Percentiles rank a stretch among this genome's conserved stretches.
Conservation (phyloP, 2,888 invertebrate genomes). For the Euplagia quadripunctaria region DNA sequence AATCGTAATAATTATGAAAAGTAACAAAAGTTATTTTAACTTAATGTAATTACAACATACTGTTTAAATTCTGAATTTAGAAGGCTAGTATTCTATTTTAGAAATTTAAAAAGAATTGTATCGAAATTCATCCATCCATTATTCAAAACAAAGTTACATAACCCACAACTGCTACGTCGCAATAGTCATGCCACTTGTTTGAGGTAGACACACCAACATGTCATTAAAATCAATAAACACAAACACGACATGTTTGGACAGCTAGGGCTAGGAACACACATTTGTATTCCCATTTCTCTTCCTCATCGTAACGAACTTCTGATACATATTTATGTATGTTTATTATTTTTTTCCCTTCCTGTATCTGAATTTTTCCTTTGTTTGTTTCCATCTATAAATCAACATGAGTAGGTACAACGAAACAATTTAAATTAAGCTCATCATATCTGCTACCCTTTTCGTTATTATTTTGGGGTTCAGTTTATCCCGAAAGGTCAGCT, state of each 20-base stretch:
- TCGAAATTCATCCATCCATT: no score
- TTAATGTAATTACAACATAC: not conserved
- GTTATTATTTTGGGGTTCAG: slow-evolving; percentile 6
- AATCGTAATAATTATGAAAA: not conserved
- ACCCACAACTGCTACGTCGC: no score
- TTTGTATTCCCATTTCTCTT: not conserved
- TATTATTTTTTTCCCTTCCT: not conserved
- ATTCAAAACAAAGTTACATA: no score
- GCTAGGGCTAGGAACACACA: not conserved
- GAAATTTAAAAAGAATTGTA: no score
- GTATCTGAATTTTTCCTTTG: not conserved
- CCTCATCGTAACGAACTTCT: not conserved
- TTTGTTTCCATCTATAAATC: not conserved
- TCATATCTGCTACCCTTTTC: slow-evolving; percentile 11
- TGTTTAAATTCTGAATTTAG: not conserved
- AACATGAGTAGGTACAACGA: not conserved
- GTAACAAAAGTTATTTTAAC: not conserved
- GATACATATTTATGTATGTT: not conserved
- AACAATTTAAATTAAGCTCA: slow-evolving; percentile 13
- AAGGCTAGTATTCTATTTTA: no score
- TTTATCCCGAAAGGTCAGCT: slow-evolving; percentile 4
- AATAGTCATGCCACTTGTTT: not conserved
- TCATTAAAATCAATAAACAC: not conserved
- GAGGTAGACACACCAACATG: not conserved
- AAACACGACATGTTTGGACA: not conserved